These are phyloP conservation scores for Camelus bactrianus DNA, from an alignment of 2,113 vertebrate genomes.

Conservation along the genomic window DNA sequence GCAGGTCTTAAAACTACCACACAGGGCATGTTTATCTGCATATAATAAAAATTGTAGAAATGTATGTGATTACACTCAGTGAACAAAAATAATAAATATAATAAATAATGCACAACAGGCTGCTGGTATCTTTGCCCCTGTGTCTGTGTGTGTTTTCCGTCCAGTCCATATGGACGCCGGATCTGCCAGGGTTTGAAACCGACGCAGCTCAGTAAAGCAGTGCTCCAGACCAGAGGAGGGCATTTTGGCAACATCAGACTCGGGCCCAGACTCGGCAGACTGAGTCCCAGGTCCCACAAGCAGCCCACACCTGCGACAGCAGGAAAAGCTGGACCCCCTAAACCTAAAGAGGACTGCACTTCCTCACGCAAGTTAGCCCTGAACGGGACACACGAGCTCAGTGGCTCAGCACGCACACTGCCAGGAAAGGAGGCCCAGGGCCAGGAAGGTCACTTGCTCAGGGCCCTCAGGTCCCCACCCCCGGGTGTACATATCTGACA, in stretches of 20 bases:
- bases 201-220: neutral
- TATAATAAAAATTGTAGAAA: neutral
- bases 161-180: neutral
- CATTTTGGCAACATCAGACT: neutral
- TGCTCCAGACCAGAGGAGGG: neutral
- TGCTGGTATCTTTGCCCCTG: neutral
- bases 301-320: neutral
- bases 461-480: too few relatives aligned
- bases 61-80: neutral
- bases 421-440: neutral
- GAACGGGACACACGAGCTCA: fast-evolving
- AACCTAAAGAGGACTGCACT: neutral
- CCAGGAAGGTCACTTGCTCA: neutral
- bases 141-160: neutral
- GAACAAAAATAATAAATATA: constrained; percentile 28
- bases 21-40: neutral
- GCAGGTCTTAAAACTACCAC: neutral
- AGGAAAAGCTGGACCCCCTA: neutral
- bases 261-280: too few relatives aligned
- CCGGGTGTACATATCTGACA: neutral
- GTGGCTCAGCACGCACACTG: neutral
- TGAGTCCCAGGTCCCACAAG: neutral
- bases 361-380: neutral
- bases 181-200: neutral
- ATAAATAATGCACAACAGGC: neutral